Evolutionary conservation across 2,888 invertebrate genomes (phyloP), one percentile per base, ranked within the genome.

Genomic region (Mythimna albipuncta): DNA sequence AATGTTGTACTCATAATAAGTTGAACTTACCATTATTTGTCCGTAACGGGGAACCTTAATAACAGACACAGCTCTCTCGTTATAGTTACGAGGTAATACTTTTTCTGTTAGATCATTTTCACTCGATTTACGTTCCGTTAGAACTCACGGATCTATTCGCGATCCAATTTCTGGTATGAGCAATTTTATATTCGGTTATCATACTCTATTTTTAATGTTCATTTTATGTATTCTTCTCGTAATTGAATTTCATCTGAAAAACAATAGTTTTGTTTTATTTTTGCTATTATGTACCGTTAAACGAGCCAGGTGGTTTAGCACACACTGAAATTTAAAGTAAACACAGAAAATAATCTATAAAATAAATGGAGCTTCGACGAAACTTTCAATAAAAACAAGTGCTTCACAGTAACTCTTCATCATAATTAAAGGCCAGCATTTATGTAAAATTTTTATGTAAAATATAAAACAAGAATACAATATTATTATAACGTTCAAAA

Each of bases 41-140:
- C 79, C 68, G 64, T 87, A 85, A 87, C 83, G 80, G 85, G 63
- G 61, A 59, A 64, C 69, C 50, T 59, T 79, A 84, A 85, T 84
- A 81, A 74, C 67, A 73, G 75, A 82, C 71, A 77, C 77, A 83
- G 77, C 79, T 71, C 54, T 75, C 75, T 82, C 66, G 84, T 85
- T 87, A 86, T 82, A 76, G 83, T 84, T 80, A 80, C 58, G 65
- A 77, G 69, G 69, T 79, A 81, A 77, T 77, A 69, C 64, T 85
- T 84, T 87, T 81, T 77, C 69, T 80, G 64, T 75, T 63, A 72
- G 79, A 78, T 79, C 70, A 85, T 86, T 85, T 84, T 83, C 79
- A 81, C 79, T 85, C 82, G 77, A 85, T 88, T 83, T 84, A 81
- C 75, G 64, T 84, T 71, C 85, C 85, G 85, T 86, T 88, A 86